A percentile compares a stretch with the other conserved stretches of the same genome.
phyloP scores from a whole-genome alignment of 2,113 vertebrate genomes.

The Paramormyrops kingsleyae region DNA sequence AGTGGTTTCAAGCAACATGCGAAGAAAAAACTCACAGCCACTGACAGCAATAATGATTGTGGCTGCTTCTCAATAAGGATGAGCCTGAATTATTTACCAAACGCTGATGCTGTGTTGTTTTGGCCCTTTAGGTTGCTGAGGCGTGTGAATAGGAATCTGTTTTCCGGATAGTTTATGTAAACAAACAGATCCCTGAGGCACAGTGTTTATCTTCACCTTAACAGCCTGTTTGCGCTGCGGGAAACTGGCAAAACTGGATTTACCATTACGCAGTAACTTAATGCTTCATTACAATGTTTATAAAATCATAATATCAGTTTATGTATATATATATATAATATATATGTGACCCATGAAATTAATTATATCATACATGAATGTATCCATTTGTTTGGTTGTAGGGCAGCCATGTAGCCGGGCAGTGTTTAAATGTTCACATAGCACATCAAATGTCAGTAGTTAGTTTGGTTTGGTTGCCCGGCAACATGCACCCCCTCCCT shows the following conservation, averaged over 20 bases:
- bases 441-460: neutral
- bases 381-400: neutral
- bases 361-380: neutral
- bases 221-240: neutral
- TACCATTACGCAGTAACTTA: neutral
- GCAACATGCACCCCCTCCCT: neutral
- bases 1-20: neutral
- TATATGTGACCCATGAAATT: neutral
- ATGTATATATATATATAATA: neutral
- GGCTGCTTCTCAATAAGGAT: neutral
- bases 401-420: neutral
- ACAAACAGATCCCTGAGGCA: neutral
- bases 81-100: neutral
- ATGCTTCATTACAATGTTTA: neutral
- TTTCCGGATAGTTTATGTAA: neutral
- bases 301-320: neutral
- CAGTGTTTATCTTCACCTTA: neutral
- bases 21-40: neutral
- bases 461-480: neutral
- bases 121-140: neutral
- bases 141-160: neutral
- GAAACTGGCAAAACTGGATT: neutral
- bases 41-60: neutral
- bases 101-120: neutral
- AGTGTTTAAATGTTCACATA: neutral